phyloP scores from a whole-genome alignment of 2,888 invertebrate genomes.

The Conchocele bisecta region DNA sequence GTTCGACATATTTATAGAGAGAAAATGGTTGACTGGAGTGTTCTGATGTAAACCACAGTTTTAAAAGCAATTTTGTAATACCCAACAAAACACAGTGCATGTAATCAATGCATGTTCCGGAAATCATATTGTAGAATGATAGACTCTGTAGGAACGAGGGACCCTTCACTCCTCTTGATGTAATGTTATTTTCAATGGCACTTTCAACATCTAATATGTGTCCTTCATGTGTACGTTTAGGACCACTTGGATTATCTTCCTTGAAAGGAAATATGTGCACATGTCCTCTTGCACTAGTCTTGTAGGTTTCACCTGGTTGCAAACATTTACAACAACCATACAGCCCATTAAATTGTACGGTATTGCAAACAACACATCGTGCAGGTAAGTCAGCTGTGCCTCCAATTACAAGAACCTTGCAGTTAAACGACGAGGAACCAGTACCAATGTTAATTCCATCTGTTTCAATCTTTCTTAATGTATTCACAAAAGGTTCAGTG shows the following conservation, averaged over 20 bases:
- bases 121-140: slow-evolving; percentile 27
- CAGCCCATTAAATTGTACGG: slow-evolving; percentile 50
- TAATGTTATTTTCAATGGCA: slow-evolving; percentile 13
- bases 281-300: slow-evolving; percentile 30
- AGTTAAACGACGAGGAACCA: background rate
- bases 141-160: slow-evolving; percentile 47
- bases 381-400: slow-evolving; percentile 59
- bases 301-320: slow-evolving; percentile 42
- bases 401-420: slow-evolving; percentile 29
- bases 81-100: slow-evolving; percentile 59
- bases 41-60: slow-evolving; percentile 31
- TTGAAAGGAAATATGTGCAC: slow-evolving; percentile 49
- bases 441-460: slow-evolving; percentile 10
- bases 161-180: slow-evolving; percentile 49
- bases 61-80: slow-evolving; percentile 40
- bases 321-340: slow-evolving; percentile 45
- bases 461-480: slow-evolving; percentile 24
- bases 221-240: slow-evolving; percentile 8
- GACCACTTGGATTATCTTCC: background rate
- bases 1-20: slow-evolving; percentile 6
- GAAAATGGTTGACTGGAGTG: slow-evolving; percentile 13
- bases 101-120: slow-evolving; percentile 43
- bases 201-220: slow-evolving; percentile 15
- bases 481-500: slow-evolving; percentile 21
- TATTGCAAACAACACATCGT: slow-evolving; percentile 40